Evolutionary conservation across 2,888 invertebrate species (phyloP).

Genomic region (Plebejus melissa): DNA sequence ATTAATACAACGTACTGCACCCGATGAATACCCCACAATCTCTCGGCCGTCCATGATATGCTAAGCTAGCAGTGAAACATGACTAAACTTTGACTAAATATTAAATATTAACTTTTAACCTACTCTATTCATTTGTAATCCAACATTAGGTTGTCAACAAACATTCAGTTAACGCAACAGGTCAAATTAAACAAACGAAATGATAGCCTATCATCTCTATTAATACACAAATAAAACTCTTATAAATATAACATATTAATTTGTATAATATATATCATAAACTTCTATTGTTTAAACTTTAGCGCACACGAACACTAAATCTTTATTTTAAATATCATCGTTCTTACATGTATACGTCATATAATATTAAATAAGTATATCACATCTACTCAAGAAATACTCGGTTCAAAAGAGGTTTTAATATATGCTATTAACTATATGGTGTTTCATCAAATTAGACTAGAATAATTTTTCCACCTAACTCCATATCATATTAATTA

Average conservation of each 20-base stretch:
- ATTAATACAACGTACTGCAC: background rate
- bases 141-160: slow-evolving; percentile 33
- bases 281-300: slow-evolving; percentile 41
- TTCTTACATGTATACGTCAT: slow-evolving; percentile 43
- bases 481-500: slow-evolving; percentile 76
- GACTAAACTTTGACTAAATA: slow-evolving; percentile 38
- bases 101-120: slow-evolving; percentile 35
- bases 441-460: slow-evolving; percentile 78
- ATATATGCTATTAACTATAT: slow-evolving; percentile 71
- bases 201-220: slow-evolving; percentile 36
- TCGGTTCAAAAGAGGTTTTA: slow-evolving; percentile 62
- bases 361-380: slow-evolving; percentile 61
- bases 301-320: slow-evolving; percentile 53
- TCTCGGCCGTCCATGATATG: slow-evolving; percentile 25
- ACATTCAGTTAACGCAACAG: slow-evolving; percentile 32
- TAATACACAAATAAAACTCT: slow-evolving; percentile 40
- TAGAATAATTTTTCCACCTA: slow-evolving; percentile 77
- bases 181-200: slow-evolving; percentile 34
- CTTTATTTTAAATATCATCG: slow-evolving; percentile 39
- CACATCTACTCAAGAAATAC: slow-evolving; percentile 63
- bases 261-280: slow-evolving; percentile 42
- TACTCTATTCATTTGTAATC: slow-evolving; percentile 34
- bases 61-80: slow-evolving; percentile 34
- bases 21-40: background rate
- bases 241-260: slow-evolving; percentile 44